phyloP scores from a whole-genome alignment of 2,888 invertebrate genomes.

The Epistrophe eligans region DNA sequence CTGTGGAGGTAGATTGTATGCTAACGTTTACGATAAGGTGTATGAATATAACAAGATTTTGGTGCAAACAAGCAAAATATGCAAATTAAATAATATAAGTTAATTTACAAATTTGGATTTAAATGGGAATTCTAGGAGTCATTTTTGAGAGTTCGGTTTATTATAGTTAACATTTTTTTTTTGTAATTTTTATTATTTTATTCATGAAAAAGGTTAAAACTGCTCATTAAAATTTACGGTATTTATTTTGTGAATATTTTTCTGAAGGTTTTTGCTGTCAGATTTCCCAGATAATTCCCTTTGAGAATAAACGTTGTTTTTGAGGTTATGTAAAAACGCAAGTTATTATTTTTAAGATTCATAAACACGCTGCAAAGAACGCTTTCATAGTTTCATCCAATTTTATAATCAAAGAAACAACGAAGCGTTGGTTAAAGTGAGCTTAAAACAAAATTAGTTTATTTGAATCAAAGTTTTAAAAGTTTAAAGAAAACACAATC shows the following conservation, averaged over 20 bases:
- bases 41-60: neutral
- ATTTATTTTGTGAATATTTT: neutral
- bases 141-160: neutral
- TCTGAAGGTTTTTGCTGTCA: neutral
- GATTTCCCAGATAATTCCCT: no score
- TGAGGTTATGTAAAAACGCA: no score
- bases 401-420: no score
- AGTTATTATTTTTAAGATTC: no score
- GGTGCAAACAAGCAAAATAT: conserved; percentile 4
- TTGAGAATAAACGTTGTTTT: no score
- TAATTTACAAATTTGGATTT: conserved; percentile 10
- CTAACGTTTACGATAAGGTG: neutral
- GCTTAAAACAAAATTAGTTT: no score
- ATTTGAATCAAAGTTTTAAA: no score
- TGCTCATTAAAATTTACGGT: neutral
- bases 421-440: no score
- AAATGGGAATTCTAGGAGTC: neutral
- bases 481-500: no score
- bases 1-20: neutral
- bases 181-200: neutral
- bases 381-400: no score
- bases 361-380: no score
- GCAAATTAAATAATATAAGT: conserved; percentile 20
- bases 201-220: neutral
- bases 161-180: neutral